Base-by-base conservation (phyloP, 2,113 vertebrate genomes). In the Ophthalmolycus amberensis region DNA sequence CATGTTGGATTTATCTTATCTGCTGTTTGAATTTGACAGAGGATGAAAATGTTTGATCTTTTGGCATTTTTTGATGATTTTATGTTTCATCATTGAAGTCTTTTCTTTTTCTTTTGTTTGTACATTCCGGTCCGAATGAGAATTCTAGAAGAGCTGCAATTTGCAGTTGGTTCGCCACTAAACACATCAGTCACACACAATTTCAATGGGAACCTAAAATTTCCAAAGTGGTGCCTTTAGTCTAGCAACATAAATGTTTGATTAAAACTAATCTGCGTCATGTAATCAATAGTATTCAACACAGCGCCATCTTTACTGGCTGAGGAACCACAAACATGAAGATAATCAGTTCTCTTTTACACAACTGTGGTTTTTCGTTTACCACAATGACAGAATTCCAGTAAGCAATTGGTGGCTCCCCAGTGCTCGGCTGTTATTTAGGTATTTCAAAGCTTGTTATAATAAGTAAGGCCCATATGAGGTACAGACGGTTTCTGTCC, bases 361-460 rank as follows among this genome's bases (percentile, higher is more conserved):
- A 73, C 62, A 77, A 10, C 29, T 37, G 46, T n/a, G 37, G 46
- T 29, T 32, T 29, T 72, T 29, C 52, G 29, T 72, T 69, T 52
- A 75, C 82, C 77, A 71, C 64, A 84, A 79, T 80, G 66, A 87
- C 67, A 83, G 77, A 64, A 58, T 34, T n/a, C 14, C 46, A 75
- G 64, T 54, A 8, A 54, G 22, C 34, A 46, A 75, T 76, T 65
- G 44, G 37, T 52, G 80, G 27, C 75, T 82, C 37, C 65, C 32
- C 18, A 22, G 40, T 22, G 27, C n/a, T 44, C 38, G 48, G 38
- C 46, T 72, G 54, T 68, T 72, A 72, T 79, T 84, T 54, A 34
- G 58, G 27, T 37, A 69, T 75, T 64, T 66, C 29, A 75, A 65
- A 82, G 70, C 74, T n/a, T 58, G 29, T 37, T 22, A 38, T 76